Evolutionary conservation across 2,113 vertebrate genomes (phyloP).

Genomic region (Oncorhynchus clarkii): DNA sequence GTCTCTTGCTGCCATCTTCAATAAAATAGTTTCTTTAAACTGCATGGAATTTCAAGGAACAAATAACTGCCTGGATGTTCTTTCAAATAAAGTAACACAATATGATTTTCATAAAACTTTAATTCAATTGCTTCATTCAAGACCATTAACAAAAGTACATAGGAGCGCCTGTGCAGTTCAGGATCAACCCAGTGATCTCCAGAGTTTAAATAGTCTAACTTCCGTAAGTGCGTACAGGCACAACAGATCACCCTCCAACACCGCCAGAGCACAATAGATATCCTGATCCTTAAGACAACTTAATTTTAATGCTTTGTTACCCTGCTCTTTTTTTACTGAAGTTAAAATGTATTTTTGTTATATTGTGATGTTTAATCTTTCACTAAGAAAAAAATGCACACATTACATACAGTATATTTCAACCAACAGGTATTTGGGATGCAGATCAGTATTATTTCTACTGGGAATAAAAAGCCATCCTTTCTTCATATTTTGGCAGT

Average conservation of each 20-base stretch:
- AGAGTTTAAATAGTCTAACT: constrained; percentile 61
- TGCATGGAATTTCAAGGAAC: not conserved
- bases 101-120: constrained; percentile 81
- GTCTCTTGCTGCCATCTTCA: too few species aligned
- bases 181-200: constrained; percentile 68
- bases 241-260: constrained; percentile 52
- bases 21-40: too few species aligned
- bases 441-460: constrained; percentile 76
- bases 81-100: not conserved
- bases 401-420: constrained; percentile 74
- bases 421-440: constrained; percentile 72
- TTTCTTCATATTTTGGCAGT: constrained; percentile 69
- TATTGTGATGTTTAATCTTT: constrained; percentile 63
- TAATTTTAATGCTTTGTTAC: constrained; percentile 43
- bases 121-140: constrained; percentile 79
- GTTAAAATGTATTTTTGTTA: constrained; percentile 61
- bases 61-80: not conserved
- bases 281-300: constrained; percentile 48
- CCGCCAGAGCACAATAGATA: constrained; percentile 55
- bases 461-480: constrained; percentile 62
- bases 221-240: constrained; percentile 62
- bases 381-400: constrained; percentile 73
- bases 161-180: constrained; percentile 66
- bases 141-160: constrained; percentile 82
- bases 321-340: constrained; percentile 42